Percentiles rank a stretch among this genome's conserved stretches.
Evolutionary conservation across 2,888 invertebrate genomes (phyloP).

Genomic region (Erebia ligea): DNA sequence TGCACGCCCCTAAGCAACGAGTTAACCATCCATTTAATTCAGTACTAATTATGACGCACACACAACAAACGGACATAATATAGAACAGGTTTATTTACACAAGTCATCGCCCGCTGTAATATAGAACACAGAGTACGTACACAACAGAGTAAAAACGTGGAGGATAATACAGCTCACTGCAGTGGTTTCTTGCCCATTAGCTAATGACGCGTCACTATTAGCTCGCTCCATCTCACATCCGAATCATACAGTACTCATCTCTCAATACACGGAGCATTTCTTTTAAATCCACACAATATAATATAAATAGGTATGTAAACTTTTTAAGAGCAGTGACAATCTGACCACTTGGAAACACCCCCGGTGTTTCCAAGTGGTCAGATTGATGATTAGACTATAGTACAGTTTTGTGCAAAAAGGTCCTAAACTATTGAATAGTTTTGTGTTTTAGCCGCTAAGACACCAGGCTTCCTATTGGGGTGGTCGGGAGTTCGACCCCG

Average conservation of each 20-base stretch:
- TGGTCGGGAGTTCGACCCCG: too few relatives aligned
- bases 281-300: neutral
- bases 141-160: slow-evolving; percentile 18
- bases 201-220: slow-evolving; percentile 51
- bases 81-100: slow-evolving; percentile 17
- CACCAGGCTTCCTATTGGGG: too few relatives aligned
- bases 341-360: too few relatives aligned
- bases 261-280: neutral
- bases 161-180: slow-evolving; percentile 34
- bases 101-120: slow-evolving; percentile 28
- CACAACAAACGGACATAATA: neutral
- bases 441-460: too few relatives aligned
- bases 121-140: slow-evolving; percentile 14
- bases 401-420: too few relatives aligned
- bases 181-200: slow-evolving; percentile 51
- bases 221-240: slow-evolving; percentile 31
- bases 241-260: slow-evolving; percentile 7
- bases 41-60: neutral
- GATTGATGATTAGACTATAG: too few relatives aligned
- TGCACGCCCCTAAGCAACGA: too few relatives aligned
- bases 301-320: too few relatives aligned
- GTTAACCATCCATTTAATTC: neutral
- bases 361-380: too few relatives aligned
- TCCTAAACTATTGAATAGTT: too few relatives aligned
- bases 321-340: too few relatives aligned